phyloP scores from a whole-genome alignment of 2,113 vertebrate genomes.

The Gallinago undulata region DNA sequence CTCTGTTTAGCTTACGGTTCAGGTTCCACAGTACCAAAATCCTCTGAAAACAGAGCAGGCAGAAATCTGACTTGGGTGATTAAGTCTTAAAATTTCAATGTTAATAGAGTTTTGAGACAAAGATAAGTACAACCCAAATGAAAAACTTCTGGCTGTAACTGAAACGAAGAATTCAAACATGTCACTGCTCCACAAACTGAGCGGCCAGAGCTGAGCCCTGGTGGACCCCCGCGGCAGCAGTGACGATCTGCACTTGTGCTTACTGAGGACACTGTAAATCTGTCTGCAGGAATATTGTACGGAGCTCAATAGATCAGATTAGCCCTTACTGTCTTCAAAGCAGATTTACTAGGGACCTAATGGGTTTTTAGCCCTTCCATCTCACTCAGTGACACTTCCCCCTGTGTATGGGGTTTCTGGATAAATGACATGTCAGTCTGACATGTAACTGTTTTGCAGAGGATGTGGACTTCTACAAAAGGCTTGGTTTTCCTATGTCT shows the following conservation, averaged over 20 bases:
- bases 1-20: not conserved
- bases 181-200: not conserved
- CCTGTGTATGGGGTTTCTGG: not conserved
- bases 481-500: not conserved
- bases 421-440: not conserved
- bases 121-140: not conserved
- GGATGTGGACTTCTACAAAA: not conserved
- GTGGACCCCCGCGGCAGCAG: not conserved
- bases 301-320: not conserved
- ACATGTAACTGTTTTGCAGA: not conserved
- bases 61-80: not conserved
- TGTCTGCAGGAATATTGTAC: not conserved
- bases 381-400: not conserved
- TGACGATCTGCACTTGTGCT: not conserved
- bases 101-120: not conserved
- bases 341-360: not conserved
- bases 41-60: not conserved
- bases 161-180: not conserved
- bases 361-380: not conserved
- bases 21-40: not conserved
- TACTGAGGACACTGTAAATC: not conserved
- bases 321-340: not conserved
- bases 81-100: not conserved
- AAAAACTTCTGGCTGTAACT: not conserved
- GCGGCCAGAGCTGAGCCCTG: not conserved